A percentile compares a stretch with the other conserved stretches of the same genome.
Conservation (phyloP, 2,888 invertebrate genomes). For the Nipponacmea schrenckii region DNA sequence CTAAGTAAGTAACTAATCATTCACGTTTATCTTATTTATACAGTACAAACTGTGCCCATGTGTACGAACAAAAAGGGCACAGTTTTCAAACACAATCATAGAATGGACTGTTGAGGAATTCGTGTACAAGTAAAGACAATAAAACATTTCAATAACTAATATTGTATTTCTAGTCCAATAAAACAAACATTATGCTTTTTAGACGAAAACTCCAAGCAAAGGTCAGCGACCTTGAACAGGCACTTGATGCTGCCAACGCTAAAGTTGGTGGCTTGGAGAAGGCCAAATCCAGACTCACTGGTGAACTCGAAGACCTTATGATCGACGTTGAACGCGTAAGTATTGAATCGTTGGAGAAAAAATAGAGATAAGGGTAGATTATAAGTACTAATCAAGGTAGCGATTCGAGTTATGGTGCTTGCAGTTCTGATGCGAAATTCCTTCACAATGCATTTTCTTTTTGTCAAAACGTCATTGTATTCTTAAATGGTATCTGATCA, state of each 20-base stretch:
- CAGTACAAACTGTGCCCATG: neutral
- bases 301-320: constrained; percentile 96
- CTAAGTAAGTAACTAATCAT: constrained; percentile 32
- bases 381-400: no score
- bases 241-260: constrained; percentile 95
- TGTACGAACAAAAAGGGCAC: no score
- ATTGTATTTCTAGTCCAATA: no score
- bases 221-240: constrained; percentile 94
- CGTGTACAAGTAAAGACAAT: no score
- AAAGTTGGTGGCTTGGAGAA: constrained; percentile 96
- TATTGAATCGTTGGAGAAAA: no score
- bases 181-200: no score
- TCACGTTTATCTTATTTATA: neutral
- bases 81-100: no score
- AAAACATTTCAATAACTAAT: no score
- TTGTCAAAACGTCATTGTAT: neutral
- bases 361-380: no score
- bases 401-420: no score
- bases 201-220: constrained; percentile 84
- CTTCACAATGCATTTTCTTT: neutral
- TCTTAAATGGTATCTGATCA: neutral
- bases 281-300: constrained; percentile 94
- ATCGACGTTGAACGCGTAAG: constrained; percentile 86
- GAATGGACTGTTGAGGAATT: no score
- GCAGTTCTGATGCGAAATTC: no score